Conservation (phyloP, 2,113 vertebrate species). For the Rhinoptilus africanus region DNA sequence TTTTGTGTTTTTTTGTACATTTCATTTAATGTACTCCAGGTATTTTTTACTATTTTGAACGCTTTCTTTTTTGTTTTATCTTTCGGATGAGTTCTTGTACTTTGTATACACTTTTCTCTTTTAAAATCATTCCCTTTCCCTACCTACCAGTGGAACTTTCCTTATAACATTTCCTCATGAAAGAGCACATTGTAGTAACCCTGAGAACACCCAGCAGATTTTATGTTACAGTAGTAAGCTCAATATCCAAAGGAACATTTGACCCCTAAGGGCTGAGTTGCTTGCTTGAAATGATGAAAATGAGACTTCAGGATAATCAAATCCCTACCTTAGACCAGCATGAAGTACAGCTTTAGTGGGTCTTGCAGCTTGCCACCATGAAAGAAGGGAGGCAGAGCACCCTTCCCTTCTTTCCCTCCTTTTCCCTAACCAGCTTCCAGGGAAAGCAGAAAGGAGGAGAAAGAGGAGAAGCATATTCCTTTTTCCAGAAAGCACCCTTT, state of each 20-base stretch:
- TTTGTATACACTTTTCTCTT: neutral
- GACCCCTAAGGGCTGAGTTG: neutral
- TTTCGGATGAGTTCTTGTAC: neutral
- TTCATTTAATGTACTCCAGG: neutral
- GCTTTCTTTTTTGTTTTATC: neutral
- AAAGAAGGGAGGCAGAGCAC: neutral
- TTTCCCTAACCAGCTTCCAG: neutral
- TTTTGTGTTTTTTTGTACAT: neutral
- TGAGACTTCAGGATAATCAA: neutral
- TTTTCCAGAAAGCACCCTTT: neutral
- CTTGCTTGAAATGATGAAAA: neutral
- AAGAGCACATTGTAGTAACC: neutral
- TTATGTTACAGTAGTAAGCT: neutral
- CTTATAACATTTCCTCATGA: neutral
- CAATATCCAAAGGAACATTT: neutral
- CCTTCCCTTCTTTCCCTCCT: neutral
- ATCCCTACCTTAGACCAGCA: neutral
- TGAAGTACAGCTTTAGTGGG: neutral
- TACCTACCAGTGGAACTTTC: neutral
- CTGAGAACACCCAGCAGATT: neutral
- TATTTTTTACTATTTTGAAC: neutral
- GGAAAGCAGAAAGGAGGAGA: neutral
- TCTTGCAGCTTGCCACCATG: neutral
- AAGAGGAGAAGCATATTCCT: neutral
- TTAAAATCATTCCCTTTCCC: neutral